Evolutionary conservation across 1,140 invertebrate genomes (phyloP).

Genomic region (Drosophila nebulosa): DNA sequence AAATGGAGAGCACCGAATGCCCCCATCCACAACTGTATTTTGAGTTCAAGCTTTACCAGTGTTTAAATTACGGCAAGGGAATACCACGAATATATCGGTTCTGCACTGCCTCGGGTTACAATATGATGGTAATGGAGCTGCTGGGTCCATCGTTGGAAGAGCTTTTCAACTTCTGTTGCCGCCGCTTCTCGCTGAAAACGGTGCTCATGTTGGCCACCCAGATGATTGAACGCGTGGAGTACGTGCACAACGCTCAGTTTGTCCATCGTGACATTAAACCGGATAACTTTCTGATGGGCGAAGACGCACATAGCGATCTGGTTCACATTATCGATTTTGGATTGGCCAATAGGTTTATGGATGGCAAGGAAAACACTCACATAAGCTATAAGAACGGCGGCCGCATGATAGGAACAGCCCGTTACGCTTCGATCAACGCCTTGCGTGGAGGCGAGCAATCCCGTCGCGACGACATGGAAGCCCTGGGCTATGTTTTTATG

Average conservation of each 20-base stretch:
- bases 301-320: slow-evolving; percentile 93
- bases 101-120: slow-evolving; percentile 92
- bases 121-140: slow-evolving; percentile 97
- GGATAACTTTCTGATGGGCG: slow-evolving; percentile 98
- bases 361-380: slow-evolving; percentile 90
- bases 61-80: slow-evolving; percentile 93
- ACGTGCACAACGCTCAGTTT: slow-evolving; percentile 94
- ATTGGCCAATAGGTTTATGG: slow-evolving; percentile 95
- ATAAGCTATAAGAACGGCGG: slow-evolving; percentile 95
- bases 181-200: slow-evolving; percentile 97
- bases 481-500: slow-evolving; percentile 96
- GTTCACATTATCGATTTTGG: slow-evolving; percentile 98
- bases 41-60: slow-evolving; percentile 94
- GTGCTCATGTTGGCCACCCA: slow-evolving; percentile 97
- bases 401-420: slow-evolving; percentile 95
- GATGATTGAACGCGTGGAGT: slow-evolving; percentile 93
- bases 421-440: slow-evolving; percentile 97
- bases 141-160: slow-evolving; percentile 96
- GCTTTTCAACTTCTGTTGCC: slow-evolving; percentile 95
- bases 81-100: slow-evolving; percentile 95
- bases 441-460: slow-evolving; percentile 93
- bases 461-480: slow-evolving; percentile 97
- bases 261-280: slow-evolving; percentile 97
- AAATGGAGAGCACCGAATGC: slow-evolving; percentile 92
- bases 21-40: slow-evolving; percentile 95